Evolutionary conservation across 2,113 vertebrate genomes (phyloP).

Genomic region (Anguilla rostrata): DNA sequence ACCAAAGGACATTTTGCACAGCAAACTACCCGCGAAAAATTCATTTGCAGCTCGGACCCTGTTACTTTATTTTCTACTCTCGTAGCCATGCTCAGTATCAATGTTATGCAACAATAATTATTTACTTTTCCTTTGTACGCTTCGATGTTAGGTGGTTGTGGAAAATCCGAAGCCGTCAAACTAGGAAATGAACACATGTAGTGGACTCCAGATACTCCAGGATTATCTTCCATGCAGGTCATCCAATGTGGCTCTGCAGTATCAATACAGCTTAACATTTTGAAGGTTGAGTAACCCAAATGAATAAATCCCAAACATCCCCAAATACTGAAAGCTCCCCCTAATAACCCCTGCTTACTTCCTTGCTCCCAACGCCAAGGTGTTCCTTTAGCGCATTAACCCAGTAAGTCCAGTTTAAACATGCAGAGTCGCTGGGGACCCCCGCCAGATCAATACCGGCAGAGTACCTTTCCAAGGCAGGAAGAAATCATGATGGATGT

Average conservation of each 20-base stretch:
- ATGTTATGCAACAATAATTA: not conserved
- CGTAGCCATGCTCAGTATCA: not conserved
- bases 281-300: not conserved
- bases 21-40: not conserved
- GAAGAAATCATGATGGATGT: constrained; percentile 3
- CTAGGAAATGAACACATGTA: no score
- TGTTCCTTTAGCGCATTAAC: constrained; percentile 38
- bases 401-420: constrained; percentile 43
- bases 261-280: not conserved
- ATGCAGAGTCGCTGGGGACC: constrained; percentile 33
- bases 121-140: not conserved
- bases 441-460: constrained; percentile 31
- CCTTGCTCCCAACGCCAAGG: not conserved
- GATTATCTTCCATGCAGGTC: not conserved
- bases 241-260: not conserved
- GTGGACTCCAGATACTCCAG: not conserved
- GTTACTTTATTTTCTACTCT: no score
- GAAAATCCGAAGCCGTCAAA: not conserved
- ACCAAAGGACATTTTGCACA: not conserved
- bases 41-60: not conserved
- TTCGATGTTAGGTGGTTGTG: not conserved
- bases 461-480: constrained; percentile 18
- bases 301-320: not conserved
- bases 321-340: constrained; percentile 1
- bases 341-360: not conserved